Evolutionary conservation across 1,140 invertebrate species (phyloP), one percentile per base, ranked within the genome.

Genomic region (Drosophila ananassae): DNA sequence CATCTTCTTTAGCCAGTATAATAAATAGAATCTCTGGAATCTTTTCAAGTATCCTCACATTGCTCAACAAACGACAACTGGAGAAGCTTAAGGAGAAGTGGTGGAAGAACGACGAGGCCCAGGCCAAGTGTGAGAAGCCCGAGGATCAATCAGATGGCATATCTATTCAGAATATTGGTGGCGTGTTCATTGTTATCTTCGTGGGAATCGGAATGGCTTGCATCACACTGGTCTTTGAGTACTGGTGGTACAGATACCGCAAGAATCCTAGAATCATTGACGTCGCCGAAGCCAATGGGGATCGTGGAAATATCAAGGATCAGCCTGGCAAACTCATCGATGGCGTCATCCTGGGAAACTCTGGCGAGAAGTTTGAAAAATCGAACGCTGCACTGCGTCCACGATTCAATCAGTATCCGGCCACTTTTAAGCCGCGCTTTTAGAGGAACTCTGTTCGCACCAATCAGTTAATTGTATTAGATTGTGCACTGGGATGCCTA

Each of bases 121-220:
- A 94, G 39, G 94, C 95, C 78, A 93, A 95, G 24, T 99, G 98
- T 91, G 96, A 98, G 41, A 96, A 97, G 79, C 94, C 96, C 46
- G 97, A 98, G 59, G 96, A 98, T 90, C 97, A 99, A 91, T 97
- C 96, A 12, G 98, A 98, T 79, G 98, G 98, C 37, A 99, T 99
- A 81, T 98, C 97, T 61, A 99, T 99, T 72, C 95, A 98, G 76
- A 99, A 99, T 91, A 99, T 99, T 68, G 98, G 98, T 41, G 98
- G 98, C 0, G 98, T 99, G 0, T 99, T 99, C 87, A 98, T 99
- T 47, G 97, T 98, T 0, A 98, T 99, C 72, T 97, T 98, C 77
- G 97, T 98, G 52, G 98, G 98, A 0, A 98, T 99, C 44, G 96
- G 96, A 0, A 93, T 98, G 79, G 97, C 98, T 8, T 97, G 98